Conservation (phyloP, 2,113 vertebrate genomes). For the Vanacampus margaritifer region DNA sequence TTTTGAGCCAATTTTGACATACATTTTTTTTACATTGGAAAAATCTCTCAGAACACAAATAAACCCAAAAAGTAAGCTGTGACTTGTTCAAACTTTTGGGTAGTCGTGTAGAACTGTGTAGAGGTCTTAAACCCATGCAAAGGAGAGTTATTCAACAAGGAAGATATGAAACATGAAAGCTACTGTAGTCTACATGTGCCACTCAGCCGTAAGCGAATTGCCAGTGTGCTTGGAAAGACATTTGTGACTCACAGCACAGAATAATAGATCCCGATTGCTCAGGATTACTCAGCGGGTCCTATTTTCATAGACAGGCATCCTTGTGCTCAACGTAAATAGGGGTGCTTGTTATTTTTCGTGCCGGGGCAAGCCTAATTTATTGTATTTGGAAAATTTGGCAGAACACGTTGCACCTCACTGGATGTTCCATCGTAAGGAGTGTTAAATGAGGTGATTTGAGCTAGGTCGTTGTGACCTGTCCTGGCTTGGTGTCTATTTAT, state of each 20-base stretch:
- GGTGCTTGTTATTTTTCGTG: no score
- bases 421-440: no score
- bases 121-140: constrained; percentile 13
- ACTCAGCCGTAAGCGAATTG: constrained; percentile 5
- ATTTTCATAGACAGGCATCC: no score
- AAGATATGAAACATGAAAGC: constrained; percentile 17
- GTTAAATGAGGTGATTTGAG: no score
- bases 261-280: neutral
- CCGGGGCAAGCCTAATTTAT: no score
- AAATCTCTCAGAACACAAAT: neutral
- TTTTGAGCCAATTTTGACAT: no score
- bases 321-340: no score
- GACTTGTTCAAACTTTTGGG: neutral
- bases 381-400: no score
- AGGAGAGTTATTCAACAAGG: constrained; percentile 14
- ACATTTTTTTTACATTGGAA: no score
- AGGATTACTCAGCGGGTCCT: neutral
- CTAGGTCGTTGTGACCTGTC: no score
- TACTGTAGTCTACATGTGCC: constrained; percentile 6
- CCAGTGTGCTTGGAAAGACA: neutral
- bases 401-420: no score
- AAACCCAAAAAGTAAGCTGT: neutral
- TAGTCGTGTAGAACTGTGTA: neutral
- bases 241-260: constrained; percentile 6
- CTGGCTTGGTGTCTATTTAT: no score